phyloP scores from a whole-genome alignment of 2,113 vertebrate species.

The Indri indri region DNA sequence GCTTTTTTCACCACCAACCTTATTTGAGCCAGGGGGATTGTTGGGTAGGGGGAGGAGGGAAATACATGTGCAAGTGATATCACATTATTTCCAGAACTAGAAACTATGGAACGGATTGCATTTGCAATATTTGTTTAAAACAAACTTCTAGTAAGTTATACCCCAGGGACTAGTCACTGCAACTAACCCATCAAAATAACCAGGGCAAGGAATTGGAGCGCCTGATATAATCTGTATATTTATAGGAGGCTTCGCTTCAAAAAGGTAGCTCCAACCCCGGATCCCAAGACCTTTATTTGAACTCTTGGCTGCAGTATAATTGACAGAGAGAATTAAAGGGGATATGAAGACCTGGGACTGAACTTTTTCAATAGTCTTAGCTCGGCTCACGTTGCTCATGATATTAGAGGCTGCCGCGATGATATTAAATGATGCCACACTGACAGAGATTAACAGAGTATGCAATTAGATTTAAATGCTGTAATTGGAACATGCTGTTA shows the following conservation, averaged over 20 bases:
- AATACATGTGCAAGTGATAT: conserved; percentile 46
- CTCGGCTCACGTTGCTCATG: conserved; percentile 81
- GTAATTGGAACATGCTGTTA: conserved; percentile 88
- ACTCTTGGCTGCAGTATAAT: conserved; percentile 82
- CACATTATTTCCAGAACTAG: conserved; percentile 57
- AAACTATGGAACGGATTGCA: conserved; percentile 62
- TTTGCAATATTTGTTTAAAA: conserved; percentile 79
- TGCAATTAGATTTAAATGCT: conserved; percentile 88
- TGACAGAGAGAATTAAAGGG: conserved; percentile 85
- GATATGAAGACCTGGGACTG: conserved; percentile 86
- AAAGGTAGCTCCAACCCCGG: conserved; percentile 83
- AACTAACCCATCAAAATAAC: conserved; percentile 83
- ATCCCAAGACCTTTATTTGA: conserved; percentile 88
- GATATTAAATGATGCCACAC: conserved; percentile 84
- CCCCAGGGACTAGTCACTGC: conserved; percentile 78
- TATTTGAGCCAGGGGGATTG: background rate
- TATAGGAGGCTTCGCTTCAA: conserved; percentile 81
- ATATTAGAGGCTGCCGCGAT: conserved; percentile 85
- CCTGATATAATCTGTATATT: conserved; percentile 82
- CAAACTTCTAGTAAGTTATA: conserved; percentile 79
- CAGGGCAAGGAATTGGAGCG: conserved; percentile 80
- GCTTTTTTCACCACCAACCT: background rate
- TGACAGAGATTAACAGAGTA: conserved; percentile 86
- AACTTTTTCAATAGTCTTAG: conserved; percentile 84
- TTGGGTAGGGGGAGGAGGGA: background rate